These are phyloP conservation scores for Euplexia lucipara DNA, from an alignment of 2,888 invertebrate genomes.

Conservation along the genomic window DNA sequence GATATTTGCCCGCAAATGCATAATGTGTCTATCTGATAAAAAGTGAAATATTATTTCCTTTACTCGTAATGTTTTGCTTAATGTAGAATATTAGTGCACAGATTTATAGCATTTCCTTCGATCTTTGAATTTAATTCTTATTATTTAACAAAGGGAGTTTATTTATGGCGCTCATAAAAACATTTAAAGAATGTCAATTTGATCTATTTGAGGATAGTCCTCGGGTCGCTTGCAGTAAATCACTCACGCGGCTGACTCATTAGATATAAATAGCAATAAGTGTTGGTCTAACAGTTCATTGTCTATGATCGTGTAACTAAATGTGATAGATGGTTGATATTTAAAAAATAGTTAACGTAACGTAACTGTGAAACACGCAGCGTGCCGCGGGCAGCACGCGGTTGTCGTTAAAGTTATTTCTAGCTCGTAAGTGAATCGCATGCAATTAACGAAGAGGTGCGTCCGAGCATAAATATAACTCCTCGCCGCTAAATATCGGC, in stretches of 20 bases:
- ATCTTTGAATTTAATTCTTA: conserved; percentile 21
- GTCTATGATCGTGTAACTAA: conserved; percentile 53
- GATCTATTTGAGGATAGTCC: conserved; percentile 37
- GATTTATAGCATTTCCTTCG: conserved; percentile 46
- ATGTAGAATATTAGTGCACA: conserved; percentile 57
- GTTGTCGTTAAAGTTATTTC: conserved; percentile 80
- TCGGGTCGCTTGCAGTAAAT: conserved; percentile 41
- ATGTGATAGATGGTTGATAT: conserved; percentile 61
- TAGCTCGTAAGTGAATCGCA: conserved; percentile 83
- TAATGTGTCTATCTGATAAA: conserved; percentile 79
- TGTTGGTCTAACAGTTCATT: conserved; percentile 34
- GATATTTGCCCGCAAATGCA: conserved; percentile 78
- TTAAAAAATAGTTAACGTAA: conserved; percentile 59
- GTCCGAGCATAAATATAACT: conserved; percentile 84
- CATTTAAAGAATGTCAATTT: conserved; percentile 49
- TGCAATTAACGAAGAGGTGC: conserved; percentile 86
- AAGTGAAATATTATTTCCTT: conserved; percentile 79
- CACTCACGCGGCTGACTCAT: conserved; percentile 48
- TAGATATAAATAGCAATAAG: conserved; percentile 50
- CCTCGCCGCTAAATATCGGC: conserved; percentile 82
- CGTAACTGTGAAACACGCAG: conserved; percentile 64
- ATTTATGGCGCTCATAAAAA: conserved; percentile 53
- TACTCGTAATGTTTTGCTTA: conserved; percentile 66
- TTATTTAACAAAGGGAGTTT: conserved; percentile 30
- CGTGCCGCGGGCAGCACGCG: conserved; percentile 70